Conservation (phyloP, 2,888 invertebrate genomes). For the Diadegma fenestrale region DNA sequence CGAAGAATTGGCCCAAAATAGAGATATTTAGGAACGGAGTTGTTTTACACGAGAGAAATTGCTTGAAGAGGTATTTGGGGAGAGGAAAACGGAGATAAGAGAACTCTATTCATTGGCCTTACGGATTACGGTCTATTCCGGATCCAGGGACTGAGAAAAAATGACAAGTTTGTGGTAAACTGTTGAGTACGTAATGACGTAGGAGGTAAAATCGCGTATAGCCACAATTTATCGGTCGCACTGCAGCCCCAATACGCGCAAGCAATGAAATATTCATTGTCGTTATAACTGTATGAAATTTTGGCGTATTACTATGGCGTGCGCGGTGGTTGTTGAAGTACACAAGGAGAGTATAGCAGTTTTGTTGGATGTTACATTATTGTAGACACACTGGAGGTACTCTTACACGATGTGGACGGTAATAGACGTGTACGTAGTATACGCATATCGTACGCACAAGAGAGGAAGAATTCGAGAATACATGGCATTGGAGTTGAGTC, state of each 20-base stretch:
- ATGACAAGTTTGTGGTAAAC: not conserved
- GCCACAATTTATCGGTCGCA: not conserved
- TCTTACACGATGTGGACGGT: conserved; percentile 28
- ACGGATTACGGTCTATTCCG: too few species aligned
- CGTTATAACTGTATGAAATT: conserved; percentile 11
- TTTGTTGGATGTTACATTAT: conserved; percentile 7
- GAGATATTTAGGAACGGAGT: too few species aligned
- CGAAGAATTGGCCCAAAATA: too few species aligned
- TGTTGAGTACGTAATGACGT: not conserved
- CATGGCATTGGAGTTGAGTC: conserved; percentile 34
- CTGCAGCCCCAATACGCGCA: conserved; percentile 15
- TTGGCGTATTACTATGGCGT: not conserved
- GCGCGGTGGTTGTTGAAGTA: conserved; percentile 4
- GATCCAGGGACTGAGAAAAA: not conserved
- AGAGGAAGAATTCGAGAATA: conserved; percentile 30
- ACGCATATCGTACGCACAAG: conserved; percentile 9
- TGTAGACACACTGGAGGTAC: not conserved
- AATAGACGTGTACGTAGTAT: conserved; percentile 8
- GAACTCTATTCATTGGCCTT: too few species aligned
- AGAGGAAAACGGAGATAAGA: too few species aligned
- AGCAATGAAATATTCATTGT: conserved; percentile 22
- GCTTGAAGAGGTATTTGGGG: too few species aligned
- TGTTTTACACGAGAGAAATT: too few species aligned
- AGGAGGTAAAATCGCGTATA: not conserved
- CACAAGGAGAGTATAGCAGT: not conserved